Conservation (phyloP, 2,797 vertebrate species). For the Crossoptilon crossoptilon region DNA sequence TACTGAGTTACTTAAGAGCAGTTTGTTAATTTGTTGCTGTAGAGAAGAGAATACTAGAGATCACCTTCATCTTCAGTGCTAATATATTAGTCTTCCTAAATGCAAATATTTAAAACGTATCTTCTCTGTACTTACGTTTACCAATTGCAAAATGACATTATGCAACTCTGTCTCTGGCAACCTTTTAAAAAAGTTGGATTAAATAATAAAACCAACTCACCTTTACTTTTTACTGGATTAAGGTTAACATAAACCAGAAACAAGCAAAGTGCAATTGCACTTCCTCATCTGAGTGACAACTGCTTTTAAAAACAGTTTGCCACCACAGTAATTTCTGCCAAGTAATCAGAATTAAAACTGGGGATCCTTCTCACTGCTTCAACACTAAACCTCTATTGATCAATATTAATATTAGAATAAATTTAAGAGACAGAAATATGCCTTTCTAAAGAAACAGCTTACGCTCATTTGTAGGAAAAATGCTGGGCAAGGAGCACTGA, state of each 20-base stretch:
- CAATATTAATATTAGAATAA: background rate
- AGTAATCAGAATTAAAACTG: background rate
- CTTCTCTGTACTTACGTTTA: constrained; percentile 51
- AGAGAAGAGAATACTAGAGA: background rate
- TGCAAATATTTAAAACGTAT: constrained; percentile 75
- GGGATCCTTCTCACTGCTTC: background rate
- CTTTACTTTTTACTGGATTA: background rate
- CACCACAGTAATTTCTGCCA: background rate
- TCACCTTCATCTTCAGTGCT: background rate
- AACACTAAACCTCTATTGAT: background rate
- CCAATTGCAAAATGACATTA: constrained; percentile 72
- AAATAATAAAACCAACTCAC: constrained; percentile 21
- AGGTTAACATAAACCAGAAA: background rate
- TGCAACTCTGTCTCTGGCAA: constrained; percentile 60
- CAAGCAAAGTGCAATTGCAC: background rate
- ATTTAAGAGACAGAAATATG: background rate
- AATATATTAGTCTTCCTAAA: constrained; percentile 43
- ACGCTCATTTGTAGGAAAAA: background rate
- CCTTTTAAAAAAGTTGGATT: constrained; percentile 45
- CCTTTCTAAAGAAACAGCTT: background rate
- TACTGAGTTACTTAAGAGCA: background rate
- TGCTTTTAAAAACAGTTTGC: background rate
- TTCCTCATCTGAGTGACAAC: background rate
- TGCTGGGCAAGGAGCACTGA: background rate
- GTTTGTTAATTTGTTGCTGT: background rate